Evolutionary conservation across 2,797 vertebrate genomes (phyloP), one percentile per base, ranked within the genome.

Genomic region (Onychomys leucogaster): DNA sequence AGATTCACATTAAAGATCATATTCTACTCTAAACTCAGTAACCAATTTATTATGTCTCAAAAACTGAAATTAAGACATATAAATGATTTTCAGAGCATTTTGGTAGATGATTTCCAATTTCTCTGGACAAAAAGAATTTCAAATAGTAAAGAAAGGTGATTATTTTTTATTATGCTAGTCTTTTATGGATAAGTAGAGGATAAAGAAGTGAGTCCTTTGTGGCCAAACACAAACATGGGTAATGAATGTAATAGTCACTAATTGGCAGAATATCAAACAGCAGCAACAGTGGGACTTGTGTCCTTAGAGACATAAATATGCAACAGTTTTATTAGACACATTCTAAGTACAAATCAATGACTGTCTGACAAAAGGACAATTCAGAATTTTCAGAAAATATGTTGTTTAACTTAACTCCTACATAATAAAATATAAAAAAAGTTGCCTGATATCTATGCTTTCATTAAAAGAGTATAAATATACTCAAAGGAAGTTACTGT

Each of bases 191-290:
- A 17, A 65, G 1, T 25, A 55, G 25, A 5, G 6, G 21, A 69
- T 76, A 89, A 85, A 85, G 34, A 82, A 55, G 29, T 9, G 52
- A 25, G 34, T 82, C 43, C 37, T 59, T 57, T 12, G 11, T 96
- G 92, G 75, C 78, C 12, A 75, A 94, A 82, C n/a, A 88, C 43
- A 81, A 86, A 71, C 5, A 59, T 11, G 17, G 81, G 46, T 94
- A 91, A 92, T 89, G 49, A 92, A 65, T 52, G 10, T 81, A 76
- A 77, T 80, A 65, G 46, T 46, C 6, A 34, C 17, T 59, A 81
- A 88, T 93, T 94, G 94, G 94, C 90, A 95, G 75, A 77, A 73
- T 86, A 46, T 5, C 17, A 85, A 94, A 87, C 1, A 69, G 71
- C 78, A 52, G n/a, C 9, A 84, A 61, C 57, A 41, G 25, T 90